These are phyloP conservation scores for Ischnura elegans DNA, from an alignment of 2,888 invertebrate genomes.

Conservation along the genomic window DNA sequence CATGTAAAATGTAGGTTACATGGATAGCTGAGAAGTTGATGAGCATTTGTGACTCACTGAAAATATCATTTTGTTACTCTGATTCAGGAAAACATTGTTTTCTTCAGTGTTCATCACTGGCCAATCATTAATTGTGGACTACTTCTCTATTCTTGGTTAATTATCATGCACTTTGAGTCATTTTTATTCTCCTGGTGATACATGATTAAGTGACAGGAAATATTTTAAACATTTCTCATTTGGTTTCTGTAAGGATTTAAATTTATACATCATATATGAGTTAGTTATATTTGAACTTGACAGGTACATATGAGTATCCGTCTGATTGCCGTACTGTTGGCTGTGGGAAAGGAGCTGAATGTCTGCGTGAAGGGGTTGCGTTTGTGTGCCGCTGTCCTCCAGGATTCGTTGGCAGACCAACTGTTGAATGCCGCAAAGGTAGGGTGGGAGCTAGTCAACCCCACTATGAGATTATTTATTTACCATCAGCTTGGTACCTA, in stretches of 20 bases:
- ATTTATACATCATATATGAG: not conserved
- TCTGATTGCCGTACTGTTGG: slow-evolving; percentile 91
- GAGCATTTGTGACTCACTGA: not conserved
- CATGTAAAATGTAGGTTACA: slow-evolving; percentile 89
- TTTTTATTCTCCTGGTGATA: no score
- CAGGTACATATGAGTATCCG: slow-evolving; percentile 82
- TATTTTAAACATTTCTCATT: no score
- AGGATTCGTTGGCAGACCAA: slow-evolving; percentile 86
- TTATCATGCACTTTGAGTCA: no score
- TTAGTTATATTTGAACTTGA: not conserved
- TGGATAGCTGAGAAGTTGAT: not conserved
- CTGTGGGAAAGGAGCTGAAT: slow-evolving; percentile 92
- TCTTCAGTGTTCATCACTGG: no score
- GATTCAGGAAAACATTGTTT: no score
- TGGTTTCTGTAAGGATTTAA: no score
- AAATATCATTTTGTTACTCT: no score
- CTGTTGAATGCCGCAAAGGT: slow-evolving; percentile 86
- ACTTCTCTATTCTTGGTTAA: no score
- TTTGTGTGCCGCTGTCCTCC: slow-evolving; percentile 91
- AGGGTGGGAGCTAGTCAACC: slow-evolving; percentile 75
- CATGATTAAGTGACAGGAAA: no score
- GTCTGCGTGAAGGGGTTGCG: slow-evolving; percentile 90
- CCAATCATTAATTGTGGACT: no score
- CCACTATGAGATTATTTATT: slow-evolving; percentile 73
- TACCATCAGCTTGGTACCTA: slow-evolving; percentile 74